Evolutionary conservation across 2,888 invertebrate genomes (phyloP), one percentile per base, ranked within the genome.

Genomic region (Eupithecia exiguata): DNA sequence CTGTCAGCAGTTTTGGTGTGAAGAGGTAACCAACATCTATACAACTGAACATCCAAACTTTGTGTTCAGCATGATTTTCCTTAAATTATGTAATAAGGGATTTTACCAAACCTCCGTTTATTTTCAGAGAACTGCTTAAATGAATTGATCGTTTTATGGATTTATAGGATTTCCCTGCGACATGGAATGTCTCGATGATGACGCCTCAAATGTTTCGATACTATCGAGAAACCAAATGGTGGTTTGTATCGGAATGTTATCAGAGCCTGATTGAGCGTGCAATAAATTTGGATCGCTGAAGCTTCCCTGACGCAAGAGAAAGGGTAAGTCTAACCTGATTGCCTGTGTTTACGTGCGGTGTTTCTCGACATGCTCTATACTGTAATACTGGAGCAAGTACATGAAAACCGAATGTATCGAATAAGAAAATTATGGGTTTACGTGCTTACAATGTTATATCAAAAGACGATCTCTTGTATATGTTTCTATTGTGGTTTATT

Each of bases 261-360:
- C 88, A 84, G 81, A 80, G 84, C 81, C 85, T 88, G 88, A 90
- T 89, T 87, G 87, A 89, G 86, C 86, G 84, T 80, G 85, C 86
- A 86, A 90, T 91, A 89, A 89, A 90, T 91, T 88, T 84, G 80
- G 86, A 88, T 88, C 87, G 86, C 86, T 84, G 75, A 21, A 81
- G 78, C 79, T 78, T 69, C 70, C 74, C 77, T 10, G 68, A 73
- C 74, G 71, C 67, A 77, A 63, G 63, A 66, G 40, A 66, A 65
- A 12, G 61, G 66, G 74, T 71, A 40, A 43, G 25, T 74, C 40
- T 38, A 21, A 30, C 63, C 63, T 43, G 61, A 58, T 69, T 65
- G 58, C 21, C 36, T 53, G 18, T 61, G 30, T 66, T 61, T 58
- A 25, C 40, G 40, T 66, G 25, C 25, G 66, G 40, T 14, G 40